Base-by-base conservation (phyloP, 92 coral and sea anemone genomes). In the Porites divaricata region DNA sequence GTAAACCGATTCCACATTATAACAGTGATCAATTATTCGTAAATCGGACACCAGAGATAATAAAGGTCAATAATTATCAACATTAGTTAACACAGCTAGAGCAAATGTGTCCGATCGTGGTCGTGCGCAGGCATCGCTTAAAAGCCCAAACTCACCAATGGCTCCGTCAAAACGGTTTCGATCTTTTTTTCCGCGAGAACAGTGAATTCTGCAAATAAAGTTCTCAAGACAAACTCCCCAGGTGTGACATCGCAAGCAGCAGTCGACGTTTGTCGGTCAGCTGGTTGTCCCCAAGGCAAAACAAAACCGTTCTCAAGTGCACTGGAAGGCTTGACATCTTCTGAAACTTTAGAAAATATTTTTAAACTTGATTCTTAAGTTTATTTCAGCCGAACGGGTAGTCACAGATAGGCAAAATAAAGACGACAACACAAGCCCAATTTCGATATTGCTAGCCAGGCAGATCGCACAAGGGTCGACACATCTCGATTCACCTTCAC, bases 191-290 rank as follows among this genome's bases (percentile, higher is more conserved):
- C 99, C 2, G 99, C 98, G 20, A 94, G 75, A 63, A 91, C 87
- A 57, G 99, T 95, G 78, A 97, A 93, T 73, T 97, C 99, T 75
- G 92, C 89, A 81, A 97, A 97, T 70, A 97, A 83, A 54, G 98
- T 95, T 87, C 98, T 87, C 48, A 97, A 85, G 1, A 97, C 99
- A 73, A 95, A 97, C 79, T 97, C 98, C 4, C 99, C 99, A 21
- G 99, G 95, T 19, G 98, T 95, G 19, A 95, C 89, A 74, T 92
- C 95, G 8, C 59, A 86, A 1, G 84, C 85, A 13, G 89, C 79
- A 17, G 90, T 24, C 2, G 91, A 63, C 7, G 72, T 83, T 23
- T 89, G 92, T 52, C 91, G 88, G 61, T 95, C 98, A 15, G 90
- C 78, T 5, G 93, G 90, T 6, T 88, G 91, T 20, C 92, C 89